Conservation (phyloP, 2,797 vertebrate species). For the Xenopus petersii region DNA sequence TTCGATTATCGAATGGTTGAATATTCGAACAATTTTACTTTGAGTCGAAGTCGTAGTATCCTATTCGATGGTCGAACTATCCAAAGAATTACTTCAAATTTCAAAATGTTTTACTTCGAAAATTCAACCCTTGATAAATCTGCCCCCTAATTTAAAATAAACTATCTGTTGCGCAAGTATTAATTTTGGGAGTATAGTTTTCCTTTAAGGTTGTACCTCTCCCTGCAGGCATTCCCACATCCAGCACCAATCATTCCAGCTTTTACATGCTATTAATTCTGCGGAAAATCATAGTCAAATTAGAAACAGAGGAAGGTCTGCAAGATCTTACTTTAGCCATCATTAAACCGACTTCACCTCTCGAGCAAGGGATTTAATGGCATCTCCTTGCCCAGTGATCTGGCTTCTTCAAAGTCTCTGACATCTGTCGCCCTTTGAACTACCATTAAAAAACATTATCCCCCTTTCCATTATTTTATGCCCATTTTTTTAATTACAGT, state of each 20-base stretch:
- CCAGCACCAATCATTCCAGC: background rate
- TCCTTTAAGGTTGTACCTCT: no score
- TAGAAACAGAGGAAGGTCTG: constrained; percentile 78
- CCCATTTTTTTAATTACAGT: constrained; percentile 93
- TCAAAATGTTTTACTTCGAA: no score
- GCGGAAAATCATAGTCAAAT: constrained; percentile 70
- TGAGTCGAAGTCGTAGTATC: no score
- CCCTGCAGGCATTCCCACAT: background rate
- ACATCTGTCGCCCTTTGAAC: constrained; percentile 92
- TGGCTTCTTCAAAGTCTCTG: constrained; percentile 81
- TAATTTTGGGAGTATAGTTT: no score
- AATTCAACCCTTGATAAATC: no score
- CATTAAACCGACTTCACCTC: constrained; percentile 73
- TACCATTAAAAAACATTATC: constrained; percentile 88
- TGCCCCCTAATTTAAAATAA: no score
- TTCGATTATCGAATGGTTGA: no score
- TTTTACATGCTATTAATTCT: constrained; percentile 55
- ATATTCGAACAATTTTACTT: no score
- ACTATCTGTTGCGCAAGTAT: no score
- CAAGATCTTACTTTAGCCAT: constrained; percentile 63
- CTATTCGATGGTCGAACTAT: no score
- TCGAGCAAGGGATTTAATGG: constrained; percentile 73
- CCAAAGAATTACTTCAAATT: no score
- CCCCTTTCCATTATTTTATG: constrained; percentile 89
- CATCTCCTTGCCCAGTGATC: constrained; percentile 72